A percentile compares a stretch with the other conserved stretches of the same genome.
These are phyloP conservation scores for Hormaphis cornu DNA, from an alignment of 1,140 invertebrate species.

Conservation along the genomic window DNA sequence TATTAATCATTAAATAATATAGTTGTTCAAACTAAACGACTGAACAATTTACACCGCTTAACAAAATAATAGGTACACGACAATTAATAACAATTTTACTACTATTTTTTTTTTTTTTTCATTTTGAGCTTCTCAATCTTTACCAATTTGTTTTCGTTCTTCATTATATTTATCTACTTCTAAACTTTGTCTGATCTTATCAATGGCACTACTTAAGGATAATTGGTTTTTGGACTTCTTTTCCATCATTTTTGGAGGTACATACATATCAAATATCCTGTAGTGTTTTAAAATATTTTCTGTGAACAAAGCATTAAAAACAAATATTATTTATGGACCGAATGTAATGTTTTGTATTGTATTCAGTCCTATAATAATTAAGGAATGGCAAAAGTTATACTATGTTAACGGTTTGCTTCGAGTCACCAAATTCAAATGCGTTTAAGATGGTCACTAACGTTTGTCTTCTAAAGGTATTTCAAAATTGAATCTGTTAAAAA, in stretches of 20 bases:
- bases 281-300: constrained; percentile 24
- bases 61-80: not conserved
- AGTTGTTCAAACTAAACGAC: not conserved
- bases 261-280: constrained; percentile 7
- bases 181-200: not conserved
- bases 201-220: not conserved
- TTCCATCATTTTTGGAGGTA: not conserved
- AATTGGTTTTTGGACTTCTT: not conserved
- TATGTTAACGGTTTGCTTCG: too few species aligned
- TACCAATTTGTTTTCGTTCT: not conserved
- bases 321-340: too few species aligned
- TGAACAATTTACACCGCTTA: not conserved
- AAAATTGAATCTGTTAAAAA: too few species aligned
- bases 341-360: too few species aligned
- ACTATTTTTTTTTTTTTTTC: too few species aligned
- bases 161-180: not conserved
- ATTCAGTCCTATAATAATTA: too few species aligned
- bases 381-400: too few species aligned
- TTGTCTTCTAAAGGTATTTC: too few species aligned
- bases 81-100: not conserved
- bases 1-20: not conserved
- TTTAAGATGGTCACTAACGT: too few species aligned
- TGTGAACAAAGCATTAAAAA: constrained; percentile 5
- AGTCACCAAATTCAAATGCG: too few species aligned
- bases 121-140: not conserved